These are phyloP conservation scores for Bimastos eiseni DNA, from an alignment of 2,888 invertebrate species.

Conservation along the genomic window DNA sequence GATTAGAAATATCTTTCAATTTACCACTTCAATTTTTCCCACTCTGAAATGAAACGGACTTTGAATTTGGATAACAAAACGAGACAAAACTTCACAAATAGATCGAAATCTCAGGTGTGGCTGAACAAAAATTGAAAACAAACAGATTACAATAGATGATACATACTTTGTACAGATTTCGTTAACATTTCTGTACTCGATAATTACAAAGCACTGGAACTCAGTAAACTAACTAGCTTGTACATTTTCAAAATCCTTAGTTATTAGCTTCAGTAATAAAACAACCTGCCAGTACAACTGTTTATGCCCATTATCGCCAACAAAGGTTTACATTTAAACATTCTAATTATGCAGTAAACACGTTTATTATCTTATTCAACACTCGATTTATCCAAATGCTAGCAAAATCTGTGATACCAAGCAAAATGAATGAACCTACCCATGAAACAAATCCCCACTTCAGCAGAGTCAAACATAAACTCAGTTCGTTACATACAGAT, in stretches of 20 bases:
- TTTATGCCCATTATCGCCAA: too few relatives aligned
- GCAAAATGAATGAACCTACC: neutral
- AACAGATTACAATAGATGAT: neutral
- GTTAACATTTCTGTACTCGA: neutral
- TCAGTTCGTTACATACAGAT: too few relatives aligned
- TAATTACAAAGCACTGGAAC: neutral
- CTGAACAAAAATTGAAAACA: neutral
- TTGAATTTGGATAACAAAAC: conserved; percentile 5
- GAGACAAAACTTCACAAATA: conserved; percentile 13
- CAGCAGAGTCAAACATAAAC: neutral
- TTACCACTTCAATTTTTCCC: neutral
- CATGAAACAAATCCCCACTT: neutral
- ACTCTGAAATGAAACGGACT: neutral
- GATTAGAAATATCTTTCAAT: neutral
- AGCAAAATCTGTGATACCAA: neutral
- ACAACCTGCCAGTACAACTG: too few relatives aligned
- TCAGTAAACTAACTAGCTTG: neutral
- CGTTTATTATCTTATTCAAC: too few relatives aligned
- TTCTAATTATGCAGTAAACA: too few relatives aligned
- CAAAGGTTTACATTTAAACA: too few relatives aligned
- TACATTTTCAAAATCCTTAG: neutral
- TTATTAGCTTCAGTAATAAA: neutral
- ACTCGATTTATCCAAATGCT: neutral
- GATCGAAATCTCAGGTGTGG: neutral
- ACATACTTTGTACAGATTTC: neutral